A percentile compares a stretch with the other conserved stretches of the same genome.
These are phyloP conservation scores for Acanthaster planci DNA, from an alignment of 35 echinoderm and acorn worm genomes.

Conservation along the genomic window DNA sequence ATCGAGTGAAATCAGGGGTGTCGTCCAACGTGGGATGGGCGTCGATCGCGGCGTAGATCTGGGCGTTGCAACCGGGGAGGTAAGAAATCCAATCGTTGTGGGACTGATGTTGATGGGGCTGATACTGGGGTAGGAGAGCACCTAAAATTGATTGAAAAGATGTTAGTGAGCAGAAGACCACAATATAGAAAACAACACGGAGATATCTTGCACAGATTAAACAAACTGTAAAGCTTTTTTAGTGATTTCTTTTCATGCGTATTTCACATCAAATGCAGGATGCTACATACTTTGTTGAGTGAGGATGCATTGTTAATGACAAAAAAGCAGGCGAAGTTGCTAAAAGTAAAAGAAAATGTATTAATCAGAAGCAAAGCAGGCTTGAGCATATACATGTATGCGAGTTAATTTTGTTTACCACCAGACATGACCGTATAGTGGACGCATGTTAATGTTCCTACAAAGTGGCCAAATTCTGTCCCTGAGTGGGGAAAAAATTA, in stretches of 20 bases:
- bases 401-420: no score
- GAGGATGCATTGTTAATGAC: neutral
- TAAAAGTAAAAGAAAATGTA: neutral
- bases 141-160: conserved; percentile 57
- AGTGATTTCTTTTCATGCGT: neutral
- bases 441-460: no score
- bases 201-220: no score
- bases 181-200: no score
- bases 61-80: conserved; percentile 95
- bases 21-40: conserved; percentile 92
- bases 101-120: conserved; percentile 94
- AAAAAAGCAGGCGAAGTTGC: conserved; percentile 4
- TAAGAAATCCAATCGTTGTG: conserved; percentile 83
- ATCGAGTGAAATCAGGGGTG: conserved; percentile 92
- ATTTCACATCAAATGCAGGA: neutral
- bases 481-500: no score
- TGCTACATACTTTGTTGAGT: neutral
- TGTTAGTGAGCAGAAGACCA: no score
- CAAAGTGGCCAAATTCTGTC: no score
- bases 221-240: no score
- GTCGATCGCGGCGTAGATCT: conserved; percentile 93
- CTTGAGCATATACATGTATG: no score
- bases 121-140: conserved; percentile 89
- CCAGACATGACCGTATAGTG: no score
- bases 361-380: neutral